Percentiles rank a stretch among this genome's conserved stretches.
Conservation (phyloP, 1,140 invertebrate genomes). For the Chironomus tepperi region DNA sequence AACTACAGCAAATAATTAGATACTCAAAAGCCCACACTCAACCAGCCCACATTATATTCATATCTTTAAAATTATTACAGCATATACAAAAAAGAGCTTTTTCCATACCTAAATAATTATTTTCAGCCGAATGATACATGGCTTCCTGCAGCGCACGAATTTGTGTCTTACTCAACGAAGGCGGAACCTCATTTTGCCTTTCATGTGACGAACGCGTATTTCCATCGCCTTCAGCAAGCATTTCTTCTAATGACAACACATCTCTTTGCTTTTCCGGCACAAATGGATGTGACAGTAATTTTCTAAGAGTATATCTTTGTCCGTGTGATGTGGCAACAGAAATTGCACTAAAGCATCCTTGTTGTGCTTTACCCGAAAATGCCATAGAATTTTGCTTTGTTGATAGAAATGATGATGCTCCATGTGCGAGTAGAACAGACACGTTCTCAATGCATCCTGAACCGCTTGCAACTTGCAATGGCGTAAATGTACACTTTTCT, state of each 20-base stretch:
- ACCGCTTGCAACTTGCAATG: conserved; percentile 74
- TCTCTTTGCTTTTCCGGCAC: conserved; percentile 56
- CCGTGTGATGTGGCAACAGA: conserved; percentile 81
- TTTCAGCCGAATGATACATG: conserved; percentile 87
- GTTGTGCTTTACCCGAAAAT: conserved; percentile 73
- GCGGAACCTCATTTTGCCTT: conserved; percentile 39
- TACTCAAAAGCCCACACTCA: too few relatives aligned
- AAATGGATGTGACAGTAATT: conserved; percentile 67
- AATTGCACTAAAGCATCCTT: conserved; percentile 75
- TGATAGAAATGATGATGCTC: conserved; percentile 77
- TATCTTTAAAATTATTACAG: background rate
- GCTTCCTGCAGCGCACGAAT: conserved; percentile 79
- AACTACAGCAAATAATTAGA: too few relatives aligned
- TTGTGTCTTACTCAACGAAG: conserved; percentile 67
- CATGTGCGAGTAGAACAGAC: conserved; percentile 65
- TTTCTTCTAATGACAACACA: conserved; percentile 80
- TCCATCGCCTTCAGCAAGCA: conserved; percentile 69
- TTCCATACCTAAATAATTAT: conserved; percentile 69
- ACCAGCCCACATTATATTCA: too few relatives aligned
- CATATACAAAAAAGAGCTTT: background rate
- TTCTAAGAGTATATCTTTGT: conserved; percentile 64
- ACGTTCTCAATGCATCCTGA: conserved; percentile 74
- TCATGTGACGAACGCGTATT: conserved; percentile 31
- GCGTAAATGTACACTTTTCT: conserved; percentile 77
- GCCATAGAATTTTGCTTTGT: conserved; percentile 73